Evolutionary conservation across 2,888 invertebrate genomes (phyloP), one percentile per base, ranked within the genome.

Genomic region (Thymelicus acteon): DNA sequence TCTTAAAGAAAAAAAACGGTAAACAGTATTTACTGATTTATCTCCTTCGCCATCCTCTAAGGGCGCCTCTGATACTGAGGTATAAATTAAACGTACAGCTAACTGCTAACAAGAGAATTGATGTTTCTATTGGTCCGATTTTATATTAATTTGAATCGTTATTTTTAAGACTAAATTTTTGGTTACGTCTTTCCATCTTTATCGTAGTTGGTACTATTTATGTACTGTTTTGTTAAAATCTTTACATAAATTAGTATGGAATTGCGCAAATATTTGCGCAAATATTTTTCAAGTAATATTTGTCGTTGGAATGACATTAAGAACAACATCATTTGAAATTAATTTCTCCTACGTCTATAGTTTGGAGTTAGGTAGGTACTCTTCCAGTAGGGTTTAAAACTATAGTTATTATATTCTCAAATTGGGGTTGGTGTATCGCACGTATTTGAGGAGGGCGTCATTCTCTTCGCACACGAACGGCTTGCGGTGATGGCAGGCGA

Each of bases 381-480:
- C 44, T 44, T 44, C 44, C 12, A 12, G 8, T 44, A 44, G 10
- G 44, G 8, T 44, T 44, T 44, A 12, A 44, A 44, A 2, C 44
- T 44, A 44, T 10, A 4, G 13, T 57, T 39, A 31, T 85, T 95
- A 97, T 82, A 97, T 94, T 84, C 96, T 95, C 78, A 97, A 91
- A 84, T 96, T 96, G 52, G 97, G 97, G 89, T 97, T 97, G 76
- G 96, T 96, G 89, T 96, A 97, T 78, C 96, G 95, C 72, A 97
- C 97, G 89, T 97, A 97, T 94, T 97, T 97, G 76, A 97, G 90
- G n/a, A 98, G 95, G 10, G 97, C 96, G 79, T 97, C 97, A 84
- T 97, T 97, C 82, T 98, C 98, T 87, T 98, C 98, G 85, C 98
- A 98, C 47, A 97, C 96, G 93, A 97, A 97, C 0, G 98, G 96